phyloP scores from a whole-genome alignment of 2,888 invertebrate species.

The Callinectes sapidus region DNA sequence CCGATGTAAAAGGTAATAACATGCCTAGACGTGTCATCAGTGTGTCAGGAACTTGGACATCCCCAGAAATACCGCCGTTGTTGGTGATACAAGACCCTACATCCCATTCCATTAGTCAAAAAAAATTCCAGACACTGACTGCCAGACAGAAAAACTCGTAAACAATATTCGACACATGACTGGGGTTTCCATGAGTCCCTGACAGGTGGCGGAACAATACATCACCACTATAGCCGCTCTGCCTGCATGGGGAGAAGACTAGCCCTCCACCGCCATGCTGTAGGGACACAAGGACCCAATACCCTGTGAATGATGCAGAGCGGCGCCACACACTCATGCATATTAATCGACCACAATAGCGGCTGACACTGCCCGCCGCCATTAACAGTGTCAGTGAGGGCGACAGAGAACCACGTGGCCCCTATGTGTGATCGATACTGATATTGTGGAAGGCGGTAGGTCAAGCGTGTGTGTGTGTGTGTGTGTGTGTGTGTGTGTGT shows the following conservation, averaged over 20 bases:
- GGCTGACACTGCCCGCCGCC: conserved; percentile 28
- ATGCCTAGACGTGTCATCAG: not conserved
- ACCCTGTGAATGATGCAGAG: conserved; percentile 34
- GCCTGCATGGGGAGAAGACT: conserved; percentile 2
- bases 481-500: conserved; percentile 34
- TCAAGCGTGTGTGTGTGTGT: conserved; percentile 4
- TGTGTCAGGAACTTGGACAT: not conserved
- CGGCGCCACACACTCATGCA: conserved; percentile 34
- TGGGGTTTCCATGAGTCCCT: not conserved
- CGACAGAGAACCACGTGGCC: not conserved
- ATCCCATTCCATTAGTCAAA: too few relatives aligned
- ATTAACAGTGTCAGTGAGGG: not conserved
- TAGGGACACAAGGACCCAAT: conserved; percentile 31
- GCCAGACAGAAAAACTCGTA: conserved; percentile 26
- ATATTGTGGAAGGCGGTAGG: not conserved
- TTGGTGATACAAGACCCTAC: not conserved
- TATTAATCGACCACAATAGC: conserved; percentile 21
- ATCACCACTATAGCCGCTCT: not conserved
- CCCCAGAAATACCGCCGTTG: not conserved
- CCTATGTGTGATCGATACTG: not conserved
- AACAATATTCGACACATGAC: conserved; percentile 37
- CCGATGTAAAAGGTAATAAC: not conserved
- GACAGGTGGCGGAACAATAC: not conserved
- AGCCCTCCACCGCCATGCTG: not conserved
- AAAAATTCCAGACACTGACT: not conserved